phyloP scores from a whole-genome alignment of 2,113 vertebrate species.

The Riparia riparia region DNA sequence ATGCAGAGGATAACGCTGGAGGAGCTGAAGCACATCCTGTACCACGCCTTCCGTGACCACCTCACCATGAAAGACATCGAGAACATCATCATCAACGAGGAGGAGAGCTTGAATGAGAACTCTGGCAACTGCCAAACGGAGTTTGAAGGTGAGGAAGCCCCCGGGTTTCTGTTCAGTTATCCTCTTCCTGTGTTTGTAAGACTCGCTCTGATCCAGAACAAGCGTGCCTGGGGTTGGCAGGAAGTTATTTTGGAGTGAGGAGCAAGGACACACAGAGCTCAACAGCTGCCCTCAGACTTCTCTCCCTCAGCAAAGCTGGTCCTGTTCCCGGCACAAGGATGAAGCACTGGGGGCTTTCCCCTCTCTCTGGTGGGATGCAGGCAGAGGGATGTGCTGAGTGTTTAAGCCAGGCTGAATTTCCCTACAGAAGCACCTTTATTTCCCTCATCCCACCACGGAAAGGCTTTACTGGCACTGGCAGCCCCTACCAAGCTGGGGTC shows the following conservation, averaged over 20 bases:
- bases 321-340: background rate
- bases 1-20: slow-evolving; percentile 98
- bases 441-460: background rate
- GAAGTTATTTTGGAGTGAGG: background rate
- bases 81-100: slow-evolving; percentile 98
- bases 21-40: slow-evolving; percentile 97
- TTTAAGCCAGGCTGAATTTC: background rate
- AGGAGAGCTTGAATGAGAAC: slow-evolving; percentile 96
- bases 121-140: slow-evolving; percentile 95
- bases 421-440: background rate
- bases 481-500: background rate
- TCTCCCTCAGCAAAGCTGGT: background rate
- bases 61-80: slow-evolving; percentile 99
- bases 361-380: background rate
- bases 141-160: slow-evolving; percentile 87
- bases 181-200: background rate
- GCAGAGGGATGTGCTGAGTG: background rate
- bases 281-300: background rate
- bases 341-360: background rate
- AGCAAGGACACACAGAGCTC: background rate
- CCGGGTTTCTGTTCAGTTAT: background rate
- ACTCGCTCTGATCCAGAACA: rapidly evolving
- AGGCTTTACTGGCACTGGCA: background rate
- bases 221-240: rapidly evolving
- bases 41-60: slow-evolving; percentile 97